phyloP scores from a whole-genome alignment of 2,888 invertebrate species.

The Busseola fusca region DNA sequence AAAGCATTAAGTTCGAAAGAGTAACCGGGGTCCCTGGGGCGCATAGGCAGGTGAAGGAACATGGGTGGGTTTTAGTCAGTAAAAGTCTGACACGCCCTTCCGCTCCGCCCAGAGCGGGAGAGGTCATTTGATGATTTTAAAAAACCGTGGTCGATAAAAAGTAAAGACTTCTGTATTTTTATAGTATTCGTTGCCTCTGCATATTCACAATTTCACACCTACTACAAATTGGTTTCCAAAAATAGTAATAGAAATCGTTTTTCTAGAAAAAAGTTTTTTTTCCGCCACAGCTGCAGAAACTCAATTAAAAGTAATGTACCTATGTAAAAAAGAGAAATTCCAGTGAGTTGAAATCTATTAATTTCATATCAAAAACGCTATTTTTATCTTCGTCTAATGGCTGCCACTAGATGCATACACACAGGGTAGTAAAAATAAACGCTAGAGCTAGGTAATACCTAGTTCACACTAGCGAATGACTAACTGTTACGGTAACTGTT shows the following conservation, averaged over 20 bases:
- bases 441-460: constrained; percentile 60
- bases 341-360: constrained; percentile 54
- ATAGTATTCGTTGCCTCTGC: background rate
- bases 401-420: constrained; percentile 43
- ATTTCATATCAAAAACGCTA: constrained; percentile 43
- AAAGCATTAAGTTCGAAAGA: too few relatives aligned
- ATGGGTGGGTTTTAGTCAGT: too few relatives aligned
- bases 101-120: too few relatives aligned
- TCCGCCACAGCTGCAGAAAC: constrained; percentile 12
- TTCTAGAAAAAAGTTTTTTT: constrained; percentile 26
- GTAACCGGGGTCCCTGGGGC: too few relatives aligned
- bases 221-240: constrained; percentile 7
- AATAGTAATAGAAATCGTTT: constrained; percentile 20
- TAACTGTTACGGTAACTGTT: constrained; percentile 62
- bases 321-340: constrained; percentile 53
- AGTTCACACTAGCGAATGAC: constrained; percentile 64
- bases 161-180: background rate
- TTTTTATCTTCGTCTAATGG: constrained; percentile 56
- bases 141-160: background rate
- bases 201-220: constrained; percentile 13
- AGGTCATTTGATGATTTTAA: too few relatives aligned
- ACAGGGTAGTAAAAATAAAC: constrained; percentile 60
- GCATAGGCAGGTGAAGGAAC: too few relatives aligned
- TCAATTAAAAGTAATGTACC: constrained; percentile 39
- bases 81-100: too few relatives aligned